phyloP scores from a whole-genome alignment of 2,888 invertebrate genomes.

The Steinernema carpocapsae region DNA sequence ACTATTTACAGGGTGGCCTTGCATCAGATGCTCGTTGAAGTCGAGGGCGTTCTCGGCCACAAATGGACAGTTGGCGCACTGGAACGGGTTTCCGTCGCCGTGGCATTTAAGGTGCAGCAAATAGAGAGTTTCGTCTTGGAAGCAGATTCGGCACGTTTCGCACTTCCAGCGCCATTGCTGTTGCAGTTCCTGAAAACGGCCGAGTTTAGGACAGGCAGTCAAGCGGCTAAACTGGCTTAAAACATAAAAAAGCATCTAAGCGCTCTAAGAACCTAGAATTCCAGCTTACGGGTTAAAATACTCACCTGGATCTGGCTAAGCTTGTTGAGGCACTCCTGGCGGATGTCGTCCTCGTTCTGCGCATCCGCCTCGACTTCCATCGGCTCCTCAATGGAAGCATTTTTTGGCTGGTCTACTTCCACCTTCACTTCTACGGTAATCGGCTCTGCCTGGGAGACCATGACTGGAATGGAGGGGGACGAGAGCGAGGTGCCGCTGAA shows the following conservation, averaged over 20 bases:
- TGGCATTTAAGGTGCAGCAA: not conserved
- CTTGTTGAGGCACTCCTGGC: not conserved
- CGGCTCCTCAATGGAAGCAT: conserved; percentile 1
- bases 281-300: not conserved
- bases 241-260: not conserved
- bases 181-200: conserved; percentile 15
- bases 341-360: not conserved
- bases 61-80: conserved; percentile 19
- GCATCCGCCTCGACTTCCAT: not conserved
- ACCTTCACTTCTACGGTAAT: conserved; percentile 27
- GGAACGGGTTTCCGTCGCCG: not conserved
- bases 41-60: not conserved
- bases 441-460: not conserved
- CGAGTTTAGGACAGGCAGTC: no score
- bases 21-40: conserved; percentile 15
- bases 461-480: not conserved
- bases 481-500: not conserved
- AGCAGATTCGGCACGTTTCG: conserved; percentile 12
- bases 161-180: conserved; percentile 17
- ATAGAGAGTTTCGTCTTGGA: conserved; percentile 15
- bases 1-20: conserved; percentile 21
- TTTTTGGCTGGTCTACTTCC: not conserved
- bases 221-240: no score
- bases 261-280: not conserved
- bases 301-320: conserved; percentile 28